A percentile compares a stretch with the other conserved stretches of the same genome.
Evolutionary conservation across 1,140 invertebrate genomes (phyloP).

Genomic region (Brachionus manjavacas): DNA sequence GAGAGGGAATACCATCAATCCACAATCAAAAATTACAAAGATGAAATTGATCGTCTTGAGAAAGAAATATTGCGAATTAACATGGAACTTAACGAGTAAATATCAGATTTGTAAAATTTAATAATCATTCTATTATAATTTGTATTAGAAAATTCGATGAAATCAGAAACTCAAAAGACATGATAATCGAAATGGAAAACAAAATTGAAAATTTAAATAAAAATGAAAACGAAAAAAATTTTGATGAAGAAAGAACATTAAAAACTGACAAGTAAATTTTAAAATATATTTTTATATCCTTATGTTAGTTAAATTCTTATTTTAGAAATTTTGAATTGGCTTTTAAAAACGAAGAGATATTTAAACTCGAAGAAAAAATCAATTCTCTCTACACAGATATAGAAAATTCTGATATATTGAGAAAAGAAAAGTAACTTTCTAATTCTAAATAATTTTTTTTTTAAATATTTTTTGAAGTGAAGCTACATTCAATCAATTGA

Average conservation of each 20-base stretch:
- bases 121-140: neutral
- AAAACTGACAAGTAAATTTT: neutral
- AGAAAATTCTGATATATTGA: neutral
- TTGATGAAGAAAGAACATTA: neutral
- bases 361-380: neutral
- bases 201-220: neutral
- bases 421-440: neutral
- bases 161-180: neutral
- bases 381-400: neutral
- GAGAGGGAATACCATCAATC: neutral
- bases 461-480: neutral
- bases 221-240: neutral
- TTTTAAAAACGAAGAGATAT: neutral
- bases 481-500: neutral
- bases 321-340: neutral
- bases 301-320: neutral
- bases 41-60: neutral
- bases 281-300: neutral
- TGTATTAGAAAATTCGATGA: neutral
- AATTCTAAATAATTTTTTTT: neutral
- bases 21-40: neutral
- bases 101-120: neutral
- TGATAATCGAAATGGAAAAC: neutral
- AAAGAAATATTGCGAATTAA: neutral
- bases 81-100: neutral